Conservation (phyloP, 1,140 invertebrate species). For the Proales similis region DNA sequence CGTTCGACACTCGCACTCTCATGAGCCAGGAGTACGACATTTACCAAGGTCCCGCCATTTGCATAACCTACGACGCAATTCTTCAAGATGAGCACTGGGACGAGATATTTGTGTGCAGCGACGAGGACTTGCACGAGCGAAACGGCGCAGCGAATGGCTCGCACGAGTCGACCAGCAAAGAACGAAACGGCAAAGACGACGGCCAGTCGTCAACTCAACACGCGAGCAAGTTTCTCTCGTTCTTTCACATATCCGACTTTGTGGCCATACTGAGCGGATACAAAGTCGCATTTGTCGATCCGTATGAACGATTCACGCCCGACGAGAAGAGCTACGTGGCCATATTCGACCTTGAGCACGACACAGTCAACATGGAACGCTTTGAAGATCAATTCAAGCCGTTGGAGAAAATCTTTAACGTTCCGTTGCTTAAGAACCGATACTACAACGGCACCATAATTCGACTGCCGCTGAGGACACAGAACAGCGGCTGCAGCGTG, state of each 20-base stretch:
- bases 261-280: conserved; percentile 34
- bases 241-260: conserved; percentile 39
- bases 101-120: conserved; percentile 36
- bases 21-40: conserved; percentile 20
- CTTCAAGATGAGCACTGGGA: conserved; percentile 38
- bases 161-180: neutral
- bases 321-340: conserved; percentile 35
- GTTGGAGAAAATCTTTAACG: conserved; percentile 37
- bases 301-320: conserved; percentile 14
- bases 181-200: neutral
- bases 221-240: conserved; percentile 33
- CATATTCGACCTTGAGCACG: conserved; percentile 37
- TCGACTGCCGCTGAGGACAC: conserved; percentile 34
- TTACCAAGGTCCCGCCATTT: conserved; percentile 31
- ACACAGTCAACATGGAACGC: conserved; percentile 19
- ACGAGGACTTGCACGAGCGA: neutral
- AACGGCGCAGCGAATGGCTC: neutral
- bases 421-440: conserved; percentile 13
- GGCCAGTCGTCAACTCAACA: neutral
- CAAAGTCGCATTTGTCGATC: conserved; percentile 34
- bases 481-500: conserved; percentile 17
- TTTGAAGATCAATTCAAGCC: conserved; percentile 38
- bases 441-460: conserved; percentile 37
- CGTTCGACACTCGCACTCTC: conserved; percentile 9
- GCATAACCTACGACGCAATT: conserved; percentile 25